Conservation (phyloP, 2,888 invertebrate genomes). For the Brachyptera putata region DNA sequence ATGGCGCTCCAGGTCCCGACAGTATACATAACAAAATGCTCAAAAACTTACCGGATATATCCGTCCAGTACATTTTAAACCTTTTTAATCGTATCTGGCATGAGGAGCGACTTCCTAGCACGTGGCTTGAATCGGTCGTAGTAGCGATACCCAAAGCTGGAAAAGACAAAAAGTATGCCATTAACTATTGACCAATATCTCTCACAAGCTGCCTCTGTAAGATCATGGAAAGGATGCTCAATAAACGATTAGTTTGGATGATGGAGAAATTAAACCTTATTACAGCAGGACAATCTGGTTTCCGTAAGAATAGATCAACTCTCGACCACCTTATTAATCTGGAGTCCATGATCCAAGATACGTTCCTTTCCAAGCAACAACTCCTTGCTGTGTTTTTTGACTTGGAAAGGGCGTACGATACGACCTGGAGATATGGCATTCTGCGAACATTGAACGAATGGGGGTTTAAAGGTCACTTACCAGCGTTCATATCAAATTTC, state of each 20-base stretch:
- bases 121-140: conserved; percentile 4
- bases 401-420: conserved; percentile 30
- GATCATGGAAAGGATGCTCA: conserved; percentile 35
- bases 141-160: conserved; percentile 9
- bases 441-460: conserved; percentile 23
- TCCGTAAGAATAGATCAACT: conserved; percentile 1
- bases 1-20: conserved; percentile 12
- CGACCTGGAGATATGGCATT: conserved; percentile 30
- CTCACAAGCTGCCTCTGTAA: conserved; percentile 37
- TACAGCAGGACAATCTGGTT: conserved; percentile 27
- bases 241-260: conserved; percentile 33
- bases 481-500: no score
- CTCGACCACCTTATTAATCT: conserved; percentile 21
- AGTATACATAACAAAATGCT: conserved; percentile 5
- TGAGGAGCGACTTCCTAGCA: conserved; percentile 10
- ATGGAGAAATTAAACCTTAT: conserved; percentile 31
- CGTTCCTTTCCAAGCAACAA: conserved; percentile 32
- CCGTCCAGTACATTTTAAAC: neutral
- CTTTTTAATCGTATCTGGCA: conserved; percentile 10
- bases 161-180: conserved; percentile 3
- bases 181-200: conserved; percentile 35
- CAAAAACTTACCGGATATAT: neutral
- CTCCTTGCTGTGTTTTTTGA: conserved; percentile 34
- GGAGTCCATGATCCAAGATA: conserved; percentile 32
- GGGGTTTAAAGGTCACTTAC: conserved; percentile 31